A percentile compares a stretch with the other conserved stretches of the same genome.
phyloP scores from a whole-genome alignment of 92 coral and sea anemone genomes.

The Epizoanthus stellaris region DNA sequence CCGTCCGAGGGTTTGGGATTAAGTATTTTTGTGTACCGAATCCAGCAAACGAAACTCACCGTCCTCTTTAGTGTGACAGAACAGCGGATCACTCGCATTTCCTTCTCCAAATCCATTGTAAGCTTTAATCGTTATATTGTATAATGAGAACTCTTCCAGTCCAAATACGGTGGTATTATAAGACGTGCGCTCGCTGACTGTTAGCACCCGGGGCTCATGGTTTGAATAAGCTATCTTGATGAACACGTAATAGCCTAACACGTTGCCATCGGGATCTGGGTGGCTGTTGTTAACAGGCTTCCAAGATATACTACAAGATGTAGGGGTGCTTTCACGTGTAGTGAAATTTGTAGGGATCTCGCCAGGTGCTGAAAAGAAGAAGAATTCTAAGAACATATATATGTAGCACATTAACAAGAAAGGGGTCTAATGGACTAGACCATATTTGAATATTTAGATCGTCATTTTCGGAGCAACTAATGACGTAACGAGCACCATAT shows the following conservation, averaged over 20 bases:
- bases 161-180: constrained; percentile 8
- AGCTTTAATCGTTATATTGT: constrained; percentile 42
- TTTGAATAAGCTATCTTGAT: not conserved
- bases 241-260: constrained; percentile 12
- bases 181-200: constrained; percentile 14
- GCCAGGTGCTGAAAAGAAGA: constrained; percentile 8
- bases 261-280: constrained; percentile 26
- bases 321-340: not conserved
- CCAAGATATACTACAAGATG: constrained; percentile 27
- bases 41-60: not conserved
- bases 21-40: too few relatives aligned
- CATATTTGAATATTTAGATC: too few relatives aligned
- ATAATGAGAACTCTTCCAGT: constrained; percentile 23
- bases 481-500: too few relatives aligned
- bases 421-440: too few relatives aligned
- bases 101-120: constrained; percentile 29
- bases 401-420: too few relatives aligned
- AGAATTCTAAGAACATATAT: too few relatives aligned
- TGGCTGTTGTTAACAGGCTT: constrained; percentile 24
- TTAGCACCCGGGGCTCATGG: not conserved
- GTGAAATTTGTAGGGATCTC: constrained; percentile 29
- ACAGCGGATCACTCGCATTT: constrained; percentile 15
- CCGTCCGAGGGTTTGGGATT: too few relatives aligned
- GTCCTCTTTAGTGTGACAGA: constrained; percentile 34
- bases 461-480: too few relatives aligned